Conservation (phyloP, 2,888 invertebrate genomes). For the Pseudococcus longispinus region DNA sequence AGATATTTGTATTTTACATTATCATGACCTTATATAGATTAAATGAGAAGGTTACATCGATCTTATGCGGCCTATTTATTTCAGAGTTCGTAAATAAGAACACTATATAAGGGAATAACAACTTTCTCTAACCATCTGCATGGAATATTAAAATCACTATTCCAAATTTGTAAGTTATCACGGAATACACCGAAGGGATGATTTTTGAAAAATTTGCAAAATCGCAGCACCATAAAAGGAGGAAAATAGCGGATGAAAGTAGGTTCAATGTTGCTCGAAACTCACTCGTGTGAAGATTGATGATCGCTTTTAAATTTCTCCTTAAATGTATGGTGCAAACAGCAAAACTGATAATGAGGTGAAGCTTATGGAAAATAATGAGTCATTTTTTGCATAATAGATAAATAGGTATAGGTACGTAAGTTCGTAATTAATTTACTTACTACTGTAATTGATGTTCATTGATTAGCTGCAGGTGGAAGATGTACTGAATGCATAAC, state of each 20-base stretch:
- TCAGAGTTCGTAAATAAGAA: conserved; percentile 46
- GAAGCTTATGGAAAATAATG: background rate
- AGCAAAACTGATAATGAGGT: no score
- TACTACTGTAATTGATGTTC: no score
- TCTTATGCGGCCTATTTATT: conserved; percentile 55
- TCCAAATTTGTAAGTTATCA: conserved; percentile 29
- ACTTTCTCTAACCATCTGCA: conserved; percentile 50
- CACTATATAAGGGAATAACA: conserved; percentile 52
- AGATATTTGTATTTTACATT: conserved; percentile 54
- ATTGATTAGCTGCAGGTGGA: background rate
- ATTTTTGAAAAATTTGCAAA: conserved; percentile 15
- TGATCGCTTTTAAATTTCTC: no score
- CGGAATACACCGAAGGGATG: conserved; percentile 1
- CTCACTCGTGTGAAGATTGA: background rate
- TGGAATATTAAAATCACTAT: conserved; percentile 42
- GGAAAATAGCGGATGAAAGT: background rate
- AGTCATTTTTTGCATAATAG: background rate
- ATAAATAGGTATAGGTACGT: background rate
- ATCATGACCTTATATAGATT: conserved; percentile 55
- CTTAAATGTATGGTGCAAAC: no score
- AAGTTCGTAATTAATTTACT: background rate
- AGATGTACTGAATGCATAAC: background rate
- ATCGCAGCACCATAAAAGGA: background rate
- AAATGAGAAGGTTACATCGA: conserved; percentile 52
- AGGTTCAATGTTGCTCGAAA: background rate